Conservation (phyloP, 1,140 invertebrate genomes). For the Drosophila lacteicornis region DNA sequence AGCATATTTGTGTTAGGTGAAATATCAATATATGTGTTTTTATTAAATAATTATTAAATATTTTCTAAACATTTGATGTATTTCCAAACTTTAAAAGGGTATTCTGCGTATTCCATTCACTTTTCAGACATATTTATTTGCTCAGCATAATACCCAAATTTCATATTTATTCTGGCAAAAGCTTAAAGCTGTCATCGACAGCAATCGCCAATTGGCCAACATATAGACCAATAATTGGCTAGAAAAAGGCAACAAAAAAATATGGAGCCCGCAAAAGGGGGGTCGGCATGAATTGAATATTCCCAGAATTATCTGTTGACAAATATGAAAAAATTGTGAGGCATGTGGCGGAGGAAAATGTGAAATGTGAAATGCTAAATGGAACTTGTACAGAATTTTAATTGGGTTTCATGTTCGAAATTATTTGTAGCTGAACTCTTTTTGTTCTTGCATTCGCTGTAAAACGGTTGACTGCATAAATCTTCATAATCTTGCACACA, state of each 20-base stretch:
- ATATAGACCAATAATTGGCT: slow-evolving; percentile 40
- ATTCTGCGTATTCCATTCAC: neutral
- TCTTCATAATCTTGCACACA: neutral
- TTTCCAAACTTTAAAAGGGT: neutral
- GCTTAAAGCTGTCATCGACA: slow-evolving; percentile 40
- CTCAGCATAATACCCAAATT: slow-evolving; percentile 1
- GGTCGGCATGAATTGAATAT: slow-evolving; percentile 16
- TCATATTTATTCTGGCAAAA: slow-evolving; percentile 23
- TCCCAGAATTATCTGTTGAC: slow-evolving; percentile 32
- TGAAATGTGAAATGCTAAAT: slow-evolving; percentile 30
- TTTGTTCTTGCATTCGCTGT: slow-evolving; percentile 11
- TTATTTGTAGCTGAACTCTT: slow-evolving; percentile 5
- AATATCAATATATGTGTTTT: too few species aligned
- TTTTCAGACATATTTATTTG: slow-evolving; percentile 6
- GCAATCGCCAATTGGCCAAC: slow-evolving; percentile 20
- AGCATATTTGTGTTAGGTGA: neutral
- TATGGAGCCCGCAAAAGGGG: neutral
- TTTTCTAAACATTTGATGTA: too few species aligned
- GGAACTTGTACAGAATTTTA: slow-evolving; percentile 26
- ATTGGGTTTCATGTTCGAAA: slow-evolving; percentile 30
- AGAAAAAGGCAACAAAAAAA: slow-evolving; percentile 13
- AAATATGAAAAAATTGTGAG: slow-evolving; percentile 19
- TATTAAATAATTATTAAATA: too few species aligned
- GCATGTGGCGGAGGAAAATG: slow-evolving; percentile 7
- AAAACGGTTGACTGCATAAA: slow-evolving; percentile 8